phyloP scores from a whole-genome alignment of 1,140 invertebrate species.

The Tetramorium parvispinum region DNA sequence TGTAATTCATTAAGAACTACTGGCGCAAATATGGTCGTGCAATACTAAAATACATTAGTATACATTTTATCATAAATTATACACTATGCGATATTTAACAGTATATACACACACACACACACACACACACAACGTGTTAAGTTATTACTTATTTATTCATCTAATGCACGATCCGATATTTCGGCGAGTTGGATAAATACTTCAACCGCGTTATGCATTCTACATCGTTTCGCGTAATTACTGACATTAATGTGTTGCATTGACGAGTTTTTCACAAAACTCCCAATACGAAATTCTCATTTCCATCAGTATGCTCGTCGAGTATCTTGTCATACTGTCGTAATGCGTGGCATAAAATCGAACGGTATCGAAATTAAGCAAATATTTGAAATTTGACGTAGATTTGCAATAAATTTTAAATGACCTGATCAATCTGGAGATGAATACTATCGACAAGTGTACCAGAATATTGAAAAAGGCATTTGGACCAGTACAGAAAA shows the following conservation, averaged over 20 bases:
- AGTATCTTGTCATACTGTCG: constrained; percentile 2
- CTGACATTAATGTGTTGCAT: constrained; percentile 5
- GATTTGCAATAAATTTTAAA: constrained; percentile 41
- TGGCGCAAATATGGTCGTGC: not conserved
- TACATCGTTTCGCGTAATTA: constrained; percentile 32
- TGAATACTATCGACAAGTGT: constrained; percentile 38
- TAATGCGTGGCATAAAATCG: constrained; percentile 50
- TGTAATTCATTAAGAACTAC: constrained; percentile 11
- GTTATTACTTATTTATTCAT: constrained; percentile 23
- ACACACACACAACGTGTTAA: no score
- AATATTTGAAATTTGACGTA: constrained; percentile 42
- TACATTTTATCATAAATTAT: not conserved
- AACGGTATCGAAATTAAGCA: constrained; percentile 49
- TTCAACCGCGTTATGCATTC: constrained; percentile 29
- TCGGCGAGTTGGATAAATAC: constrained; percentile 4
- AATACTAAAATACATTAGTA: constrained; percentile 2
- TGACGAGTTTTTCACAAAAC: constrained; percentile 4
- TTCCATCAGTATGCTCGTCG: not conserved
- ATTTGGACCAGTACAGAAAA: not conserved
- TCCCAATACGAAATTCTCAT: constrained; percentile 32
- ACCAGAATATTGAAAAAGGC: constrained; percentile 2
- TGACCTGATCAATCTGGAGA: constrained; percentile 21
- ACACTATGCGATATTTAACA: not conserved
- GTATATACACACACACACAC: no score
- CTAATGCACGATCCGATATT: constrained; percentile 31